Conservation (phyloP, 2,797 vertebrate genomes). For the Dallia pectoralis region DNA sequence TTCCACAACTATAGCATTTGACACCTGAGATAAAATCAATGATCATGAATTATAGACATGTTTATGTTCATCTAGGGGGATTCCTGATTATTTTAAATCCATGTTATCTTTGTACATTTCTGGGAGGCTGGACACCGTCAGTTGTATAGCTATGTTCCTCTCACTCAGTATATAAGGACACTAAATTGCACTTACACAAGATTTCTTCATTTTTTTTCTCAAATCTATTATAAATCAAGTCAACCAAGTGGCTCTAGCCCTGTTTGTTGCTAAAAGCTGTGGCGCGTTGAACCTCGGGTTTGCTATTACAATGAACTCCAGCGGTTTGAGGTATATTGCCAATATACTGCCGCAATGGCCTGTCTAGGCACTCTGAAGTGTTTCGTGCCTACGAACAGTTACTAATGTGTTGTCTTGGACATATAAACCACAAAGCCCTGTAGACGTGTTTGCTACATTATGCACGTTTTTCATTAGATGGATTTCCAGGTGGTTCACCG, state of each 20-base stretch:
- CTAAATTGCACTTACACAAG: conserved; percentile 20
- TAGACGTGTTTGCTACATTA: background rate
- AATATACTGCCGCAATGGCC: no score
- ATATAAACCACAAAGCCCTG: no score
- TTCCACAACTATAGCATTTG: background rate
- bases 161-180: conserved; percentile 34
- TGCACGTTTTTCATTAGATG: background rate
- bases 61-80: background rate
- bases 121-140: background rate
- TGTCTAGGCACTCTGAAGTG: no score
- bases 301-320: no score
- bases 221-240: background rate
- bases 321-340: no score
- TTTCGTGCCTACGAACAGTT: no score
- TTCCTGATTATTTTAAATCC: background rate
- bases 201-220: no score
- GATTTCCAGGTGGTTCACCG: background rate
- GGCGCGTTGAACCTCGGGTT: no score
- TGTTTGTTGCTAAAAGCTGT: no score
- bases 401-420: no score
- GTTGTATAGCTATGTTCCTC: conserved; percentile 25
- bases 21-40: background rate
- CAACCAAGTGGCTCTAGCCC: no score
- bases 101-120: background rate
- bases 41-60: background rate